Evolutionary conservation across 2,113 vertebrate species (phyloP).

Genomic region (Microcebus ravelobensis): DNA sequence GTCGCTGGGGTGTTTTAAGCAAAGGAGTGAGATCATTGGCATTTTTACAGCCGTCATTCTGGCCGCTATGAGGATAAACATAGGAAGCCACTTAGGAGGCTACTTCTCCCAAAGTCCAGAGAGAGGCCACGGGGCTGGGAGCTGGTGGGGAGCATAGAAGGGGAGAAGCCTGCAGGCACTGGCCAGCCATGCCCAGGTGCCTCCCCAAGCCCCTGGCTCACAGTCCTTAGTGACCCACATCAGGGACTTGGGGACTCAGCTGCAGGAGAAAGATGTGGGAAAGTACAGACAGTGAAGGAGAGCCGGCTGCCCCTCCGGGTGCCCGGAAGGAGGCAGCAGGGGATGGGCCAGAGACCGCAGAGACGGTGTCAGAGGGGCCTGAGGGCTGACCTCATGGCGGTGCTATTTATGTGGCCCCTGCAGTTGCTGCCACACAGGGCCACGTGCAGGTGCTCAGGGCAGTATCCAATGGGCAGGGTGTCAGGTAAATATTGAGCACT

Average conservation of each 20-base stretch:
- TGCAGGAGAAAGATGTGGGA: background rate
- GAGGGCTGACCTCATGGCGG: background rate
- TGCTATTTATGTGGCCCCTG: accelerated
- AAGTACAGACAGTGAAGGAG: background rate
- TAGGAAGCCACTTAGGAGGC: background rate
- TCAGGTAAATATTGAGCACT: no score
- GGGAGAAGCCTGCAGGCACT: background rate
- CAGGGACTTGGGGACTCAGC: background rate
- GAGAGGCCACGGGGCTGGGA: background rate
- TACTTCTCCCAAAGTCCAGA: background rate
- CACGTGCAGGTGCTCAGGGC: accelerated
- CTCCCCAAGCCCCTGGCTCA: background rate
- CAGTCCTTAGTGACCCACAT: background rate
- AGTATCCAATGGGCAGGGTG: accelerated
- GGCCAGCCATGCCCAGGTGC: background rate
- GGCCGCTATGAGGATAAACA: background rate
- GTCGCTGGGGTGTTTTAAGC: background rate
- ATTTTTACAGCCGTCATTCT: background rate
- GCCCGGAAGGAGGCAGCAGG: accelerated
- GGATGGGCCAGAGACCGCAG: accelerated
- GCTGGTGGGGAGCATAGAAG: background rate
- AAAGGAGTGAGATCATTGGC: background rate
- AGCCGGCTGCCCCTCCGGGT: no score
- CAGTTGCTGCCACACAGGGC: accelerated
- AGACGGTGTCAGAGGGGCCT: accelerated